These are phyloP conservation scores for Trachymyrmex cornetzi DNA, from an alignment of 1,140 invertebrate species.

Conservation along the genomic window DNA sequence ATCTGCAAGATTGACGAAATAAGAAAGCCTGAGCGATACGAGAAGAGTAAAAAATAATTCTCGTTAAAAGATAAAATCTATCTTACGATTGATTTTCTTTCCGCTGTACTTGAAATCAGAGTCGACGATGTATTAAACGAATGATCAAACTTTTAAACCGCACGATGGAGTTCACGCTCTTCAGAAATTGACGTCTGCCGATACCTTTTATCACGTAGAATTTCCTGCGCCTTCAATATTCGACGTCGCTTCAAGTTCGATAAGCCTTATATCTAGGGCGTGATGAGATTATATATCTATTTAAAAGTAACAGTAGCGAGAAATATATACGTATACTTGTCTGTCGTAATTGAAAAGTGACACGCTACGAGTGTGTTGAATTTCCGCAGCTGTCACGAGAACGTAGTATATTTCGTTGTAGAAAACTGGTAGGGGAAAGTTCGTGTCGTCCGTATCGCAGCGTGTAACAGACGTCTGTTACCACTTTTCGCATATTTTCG, in stretches of 20 bases:
- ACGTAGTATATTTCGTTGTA: not conserved
- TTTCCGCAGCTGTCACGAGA: conserved; percentile 48
- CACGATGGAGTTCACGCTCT: conserved; percentile 11
- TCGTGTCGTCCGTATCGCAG: conserved; percentile 17
- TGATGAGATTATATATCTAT: not conserved
- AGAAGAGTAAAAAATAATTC: not conserved
- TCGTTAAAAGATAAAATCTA: not conserved
- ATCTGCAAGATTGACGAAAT: not conserved
- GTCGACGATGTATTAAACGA: conserved; percentile 27
- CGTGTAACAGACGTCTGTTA: conserved; percentile 37
- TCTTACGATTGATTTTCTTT: conserved; percentile 26
- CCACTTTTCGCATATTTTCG: conserved; percentile 40
- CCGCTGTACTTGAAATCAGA: conserved; percentile 34
- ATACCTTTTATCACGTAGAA: conserved; percentile 38
- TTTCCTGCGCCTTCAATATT: conserved; percentile 14
- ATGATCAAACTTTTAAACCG: conserved; percentile 50
- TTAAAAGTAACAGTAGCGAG: not conserved
- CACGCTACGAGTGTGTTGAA: conserved; percentile 39
- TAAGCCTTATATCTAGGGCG: conserved; percentile 9
- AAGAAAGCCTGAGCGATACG: not conserved
- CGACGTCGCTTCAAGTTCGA: conserved; percentile 23
- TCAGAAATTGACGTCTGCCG: conserved; percentile 43
- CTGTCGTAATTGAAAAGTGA: conserved; percentile 36
- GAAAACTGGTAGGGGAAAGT: conserved; percentile 13
- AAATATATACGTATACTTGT: conserved; percentile 18